Evolutionary conservation across 2,113 vertebrate genomes (phyloP), one percentile per base, ranked within the genome.

Genomic region (Thryonomys swinderianus): DNA sequence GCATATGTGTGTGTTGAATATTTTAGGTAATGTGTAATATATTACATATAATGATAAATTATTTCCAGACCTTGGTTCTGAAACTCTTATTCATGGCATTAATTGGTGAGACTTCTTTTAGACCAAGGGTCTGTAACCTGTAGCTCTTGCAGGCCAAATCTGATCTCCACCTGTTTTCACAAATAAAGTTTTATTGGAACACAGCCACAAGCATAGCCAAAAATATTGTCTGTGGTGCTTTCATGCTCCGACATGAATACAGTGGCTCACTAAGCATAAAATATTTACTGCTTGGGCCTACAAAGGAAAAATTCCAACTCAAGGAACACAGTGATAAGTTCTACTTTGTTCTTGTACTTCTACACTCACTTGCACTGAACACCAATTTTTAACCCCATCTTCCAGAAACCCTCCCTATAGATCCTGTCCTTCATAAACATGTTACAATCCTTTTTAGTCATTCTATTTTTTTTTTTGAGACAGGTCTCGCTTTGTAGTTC

Each of bases 351-450:
- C 32, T 74, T 74, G 21, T 64, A 66, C 57, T 88, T 85, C 40
- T 55, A 27, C 21, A 71, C 71, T 85, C 21, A 51, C 0, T 30
- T 73, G 51, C n/a, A 27, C 74, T 79, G 59, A 30, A 18, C 14
- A 51, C n/a, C 40, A 62, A 13, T 62, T 30, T 32, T 45, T 69
- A 71, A 76, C 16, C 2, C 7, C 23, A 82, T 89, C 40, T 85
- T 88, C 48, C 48, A 57, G 87, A 91, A 92, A 73, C 18, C 81
- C 88, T 88, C 48, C 93, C 85, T 20, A 3, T 61, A 30, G 27
- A 51, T 83, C 21, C 16, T 71, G 21, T 25, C 10, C 59, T 27
- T 64, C 88, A 13, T 88, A 55, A 74, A 74, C 4, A 45, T 37
- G n/a, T 73, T 71, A 25, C 0, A 14, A 12, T 85, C 17, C 30